Evolutionary conservation across 2,113 vertebrate species (phyloP).

Genomic region (Astatoreochromis straeleni): DNA sequence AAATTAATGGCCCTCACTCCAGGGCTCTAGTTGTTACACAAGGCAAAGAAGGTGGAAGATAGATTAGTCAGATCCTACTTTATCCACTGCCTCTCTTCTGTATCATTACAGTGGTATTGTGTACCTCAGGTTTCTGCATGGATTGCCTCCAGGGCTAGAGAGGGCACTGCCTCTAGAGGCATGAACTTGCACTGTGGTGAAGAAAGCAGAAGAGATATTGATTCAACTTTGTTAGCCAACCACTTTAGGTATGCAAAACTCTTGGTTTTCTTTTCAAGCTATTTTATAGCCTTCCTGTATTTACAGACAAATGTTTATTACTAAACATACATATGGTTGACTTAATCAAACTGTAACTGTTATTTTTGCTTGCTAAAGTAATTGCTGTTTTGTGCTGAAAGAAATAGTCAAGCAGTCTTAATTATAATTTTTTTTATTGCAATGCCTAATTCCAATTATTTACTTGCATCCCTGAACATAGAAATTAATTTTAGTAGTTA

Average conservation of each 20-base stretch:
- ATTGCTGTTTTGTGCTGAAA: background rate
- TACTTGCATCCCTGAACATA: background rate
- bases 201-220: constrained; percentile 18
- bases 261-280: background rate
- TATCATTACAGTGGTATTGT: background rate
- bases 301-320: background rate
- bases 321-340: background rate
- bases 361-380: background rate
- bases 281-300: background rate
- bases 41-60: background rate
- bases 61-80: background rate
- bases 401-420: background rate
- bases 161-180: constrained; percentile 7
- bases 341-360: background rate
- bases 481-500: background rate
- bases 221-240: constrained; percentile 2
- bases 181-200: background rate
- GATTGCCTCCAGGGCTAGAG: constrained; percentile 5
- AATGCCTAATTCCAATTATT: background rate
- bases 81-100: background rate
- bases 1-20: background rate
- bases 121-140: background rate
- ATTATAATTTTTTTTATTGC: background rate
- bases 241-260: background rate
- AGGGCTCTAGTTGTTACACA: background rate